Base-by-base conservation (phyloP, 2,113 vertebrate species). In the Pica pica region DNA sequence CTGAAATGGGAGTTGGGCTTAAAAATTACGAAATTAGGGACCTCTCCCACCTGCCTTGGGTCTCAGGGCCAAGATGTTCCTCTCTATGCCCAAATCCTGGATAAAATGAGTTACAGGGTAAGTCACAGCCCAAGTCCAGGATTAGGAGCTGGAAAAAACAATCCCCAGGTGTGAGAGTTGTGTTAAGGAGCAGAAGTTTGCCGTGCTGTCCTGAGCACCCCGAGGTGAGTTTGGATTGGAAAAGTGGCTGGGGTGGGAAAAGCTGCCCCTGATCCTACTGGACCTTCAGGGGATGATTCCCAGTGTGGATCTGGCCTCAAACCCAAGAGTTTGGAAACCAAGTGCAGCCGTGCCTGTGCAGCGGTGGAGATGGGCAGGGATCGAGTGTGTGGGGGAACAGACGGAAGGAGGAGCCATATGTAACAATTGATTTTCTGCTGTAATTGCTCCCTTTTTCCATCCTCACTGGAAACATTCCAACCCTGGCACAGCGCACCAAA, bases 371-470 rank as follows among this genome's bases (percentile, higher is more conserved):
- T 0, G 4, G 20, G 52, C 70, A 60, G 71, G 28, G 68, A 35
- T 21, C 37, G 3, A 0, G 41, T 4, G 31, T 2, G 57, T 1
- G 30, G 10, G 24, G 11, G 23, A 24, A 16, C 52, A 18, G 87
- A 76, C 0, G 13, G 61, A 26, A 65, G 46, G 19, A 47, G 56
- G 33, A 60, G 6, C 5, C 3, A 0, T 1, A 2, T 0, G 4
- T 22, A 55, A 16, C 8, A 44, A 30, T 2, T 4, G 7, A 22
- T 37, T 50, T 31, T 7, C 89, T 59, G 47, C 60, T 44, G 13
- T 28, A 57, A 23, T 6, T 70, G 46, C 64, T 84, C 69, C 81
- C 60, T 35, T 64, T 27, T 42, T 15, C 68, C 69, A 24, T 42
- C 49, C 73, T 16, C 35, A 2, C 4, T 7, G 55, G 61, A 47